A percentile compares a stretch with the other conserved stretches of the same genome.
Evolutionary conservation across 2,888 invertebrate genomes (phyloP).

Genomic region (Torymus texanus): DNA sequence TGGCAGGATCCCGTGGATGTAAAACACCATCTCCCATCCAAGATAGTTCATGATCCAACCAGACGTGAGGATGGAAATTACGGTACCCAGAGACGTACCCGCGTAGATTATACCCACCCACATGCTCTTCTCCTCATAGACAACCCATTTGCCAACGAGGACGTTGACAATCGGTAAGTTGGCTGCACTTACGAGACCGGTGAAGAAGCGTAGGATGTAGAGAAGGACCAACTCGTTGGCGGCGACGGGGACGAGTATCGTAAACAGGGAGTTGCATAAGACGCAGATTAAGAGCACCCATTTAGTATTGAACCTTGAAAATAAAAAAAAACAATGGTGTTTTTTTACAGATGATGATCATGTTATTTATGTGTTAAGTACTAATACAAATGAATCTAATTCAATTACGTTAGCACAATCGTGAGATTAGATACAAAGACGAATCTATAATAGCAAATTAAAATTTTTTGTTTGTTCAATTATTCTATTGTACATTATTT

Average conservation of each 20-base stretch:
- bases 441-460: too few species aligned
- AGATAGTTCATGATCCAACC: conserved; percentile 67
- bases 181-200: conserved; percentile 69
- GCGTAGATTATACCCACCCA: conserved; percentile 72
- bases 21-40: conserved; percentile 70
- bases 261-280: conserved; percentile 66
- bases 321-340: too few species aligned
- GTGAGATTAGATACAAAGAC: too few species aligned
- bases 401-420: too few species aligned
- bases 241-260: conserved; percentile 66
- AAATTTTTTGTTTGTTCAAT: too few species aligned
- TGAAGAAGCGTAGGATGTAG: conserved; percentile 65
- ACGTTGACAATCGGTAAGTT: conserved; percentile 72
- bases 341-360: too few species aligned
- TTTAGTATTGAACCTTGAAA: conserved; percentile 70
- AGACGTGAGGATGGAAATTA: conserved; percentile 69
- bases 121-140: conserved; percentile 71
- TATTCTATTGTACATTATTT: too few species aligned
- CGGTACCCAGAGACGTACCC: conserved; percentile 72
- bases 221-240: conserved; percentile 61
- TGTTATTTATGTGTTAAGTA: too few species aligned
- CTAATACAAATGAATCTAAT: too few species aligned
- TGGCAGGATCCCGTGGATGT: conserved; percentile 70
- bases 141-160: conserved; percentile 71
- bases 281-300: conserved; percentile 67